phyloP scores from a whole-genome alignment of 2,113 vertebrate genomes.

The Hemibagrus wyckioides region DNA sequence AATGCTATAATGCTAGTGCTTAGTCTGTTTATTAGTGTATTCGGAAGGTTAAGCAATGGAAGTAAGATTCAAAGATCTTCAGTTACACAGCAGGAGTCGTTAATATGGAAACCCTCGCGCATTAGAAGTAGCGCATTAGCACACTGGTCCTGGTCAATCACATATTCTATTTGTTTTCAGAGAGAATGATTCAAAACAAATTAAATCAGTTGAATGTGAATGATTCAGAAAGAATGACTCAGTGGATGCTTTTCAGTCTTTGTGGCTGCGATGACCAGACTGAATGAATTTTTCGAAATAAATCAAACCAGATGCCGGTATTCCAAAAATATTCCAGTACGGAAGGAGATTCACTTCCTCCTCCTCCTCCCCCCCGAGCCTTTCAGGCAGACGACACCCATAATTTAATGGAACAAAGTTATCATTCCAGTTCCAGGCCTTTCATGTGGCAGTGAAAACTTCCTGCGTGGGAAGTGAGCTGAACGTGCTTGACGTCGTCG shows the following conservation, averaged over 20 bases:
- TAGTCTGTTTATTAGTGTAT: no score
- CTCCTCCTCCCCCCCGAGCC: no score
- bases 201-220: neutral
- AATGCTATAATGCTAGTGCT: no score
- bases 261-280: neutral
- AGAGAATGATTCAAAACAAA: neutral
- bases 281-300: conserved; percentile 14
- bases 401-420: neutral
- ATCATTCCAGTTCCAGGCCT: neutral
- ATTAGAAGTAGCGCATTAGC: neutral
- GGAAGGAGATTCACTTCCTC: neutral
- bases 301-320: neutral
- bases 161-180: neutral
- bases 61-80: no score
- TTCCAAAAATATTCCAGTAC: conserved; percentile 17
- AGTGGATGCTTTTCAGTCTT: neutral
- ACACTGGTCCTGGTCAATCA: neutral
- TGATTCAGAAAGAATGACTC: neutral
- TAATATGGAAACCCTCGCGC: neutral
- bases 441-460: neutral
- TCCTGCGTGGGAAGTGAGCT: neutral
- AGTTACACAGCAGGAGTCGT: neutral
- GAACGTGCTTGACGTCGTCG: neutral
- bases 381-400: neutral
- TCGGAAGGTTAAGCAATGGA: no score